Evolutionary conservation across 2,797 vertebrate species (phyloP), one percentile per base, ranked within the genome.

Genomic region (Acropternis orthonyx): DNA sequence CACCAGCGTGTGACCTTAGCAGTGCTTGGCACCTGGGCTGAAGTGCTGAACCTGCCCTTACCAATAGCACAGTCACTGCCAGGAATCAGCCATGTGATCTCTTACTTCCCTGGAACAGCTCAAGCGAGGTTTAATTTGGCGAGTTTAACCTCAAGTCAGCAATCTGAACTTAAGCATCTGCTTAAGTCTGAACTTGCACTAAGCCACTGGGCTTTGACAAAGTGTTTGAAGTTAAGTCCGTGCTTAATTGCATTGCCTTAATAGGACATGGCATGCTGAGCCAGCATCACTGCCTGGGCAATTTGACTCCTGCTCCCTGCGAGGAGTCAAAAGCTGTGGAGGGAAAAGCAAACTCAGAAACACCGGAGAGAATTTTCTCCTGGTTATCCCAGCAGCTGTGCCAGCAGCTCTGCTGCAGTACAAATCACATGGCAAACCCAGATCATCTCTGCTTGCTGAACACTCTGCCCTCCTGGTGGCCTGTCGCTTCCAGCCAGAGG

Each of bases 351-450:
- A 24, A 67, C 80, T 87, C 82, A 8, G 34, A 63, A 85, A 61
- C 48, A 16, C 8, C 1, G 71, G 79, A 92, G 74, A 39, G 79
- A 81, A 56, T 95, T 92, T 82, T 87, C 83, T 76, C 36, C 82
- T 88, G 88, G 69, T 49, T 96, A 32, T 93, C 86, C 9, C 32
- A 87, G 95, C 83, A 75, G 91, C 94, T 79, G 92, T 96, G 91
- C 96, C 89, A 88, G 91, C 93, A 95, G 95, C 80, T 86, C 83
- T 96, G 85, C 95, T 95, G 92, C 96, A 96, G 94, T 79, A 39
- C 39, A 14, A 27, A 95, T 95, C 96, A 96, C 93, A 95, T 93
- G 95, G 95, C 88, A 88, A 88, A 26, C 59, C 66, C 54, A 26
- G 89, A 90, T 79, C 82, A 7, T 73, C 91, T 88, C 75, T 0